These are phyloP conservation scores for Malaclemys terrapin DNA, from an alignment of 2,113 vertebrate genomes.

Conservation along the genomic window DNA sequence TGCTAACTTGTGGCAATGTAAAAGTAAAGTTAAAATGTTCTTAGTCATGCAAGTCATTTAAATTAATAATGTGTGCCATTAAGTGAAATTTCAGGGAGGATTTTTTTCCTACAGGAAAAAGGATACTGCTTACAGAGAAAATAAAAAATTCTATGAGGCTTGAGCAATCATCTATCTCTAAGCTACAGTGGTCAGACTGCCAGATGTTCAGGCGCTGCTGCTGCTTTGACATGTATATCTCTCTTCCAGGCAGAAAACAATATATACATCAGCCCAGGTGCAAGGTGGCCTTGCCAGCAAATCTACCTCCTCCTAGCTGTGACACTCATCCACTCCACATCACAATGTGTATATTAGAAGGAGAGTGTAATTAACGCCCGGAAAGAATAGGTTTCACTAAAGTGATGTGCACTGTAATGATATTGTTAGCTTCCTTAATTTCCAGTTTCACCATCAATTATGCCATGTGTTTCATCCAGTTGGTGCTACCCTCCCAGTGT, in stretches of 20 bases:
- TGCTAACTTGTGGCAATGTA: background rate
- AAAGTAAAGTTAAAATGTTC: constrained; percentile 40
- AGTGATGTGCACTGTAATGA: constrained; percentile 79
- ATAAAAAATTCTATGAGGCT: constrained; percentile 64
- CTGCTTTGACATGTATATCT: constrained; percentile 57
- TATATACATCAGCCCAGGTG: constrained; percentile 70
- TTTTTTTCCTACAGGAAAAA: constrained; percentile 47
- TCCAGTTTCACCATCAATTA: constrained; percentile 86
- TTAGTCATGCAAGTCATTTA: constrained; percentile 40
- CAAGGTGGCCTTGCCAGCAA: constrained; percentile 67
- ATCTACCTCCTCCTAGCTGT: constrained; percentile 45
- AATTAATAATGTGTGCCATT: constrained; percentile 34
- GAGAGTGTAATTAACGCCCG: constrained; percentile 78
- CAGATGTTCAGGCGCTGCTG: constrained; percentile 66
- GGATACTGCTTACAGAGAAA: constrained; percentile 36
- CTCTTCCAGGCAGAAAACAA: constrained; percentile 58
- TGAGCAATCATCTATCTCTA: constrained; percentile 33
- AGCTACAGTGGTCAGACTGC: constrained; percentile 33
- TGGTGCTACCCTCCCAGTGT: constrained; percentile 90
- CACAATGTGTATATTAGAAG: constrained; percentile 59
- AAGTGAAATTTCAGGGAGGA: constrained; percentile 39
- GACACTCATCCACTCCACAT: constrained; percentile 62
- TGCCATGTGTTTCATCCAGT: constrained; percentile 86
- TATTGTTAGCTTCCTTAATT: constrained; percentile 81
- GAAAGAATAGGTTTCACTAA: constrained; percentile 72